Conservation (phyloP, 2,888 invertebrate species). For the Trilocha varians region DNA sequence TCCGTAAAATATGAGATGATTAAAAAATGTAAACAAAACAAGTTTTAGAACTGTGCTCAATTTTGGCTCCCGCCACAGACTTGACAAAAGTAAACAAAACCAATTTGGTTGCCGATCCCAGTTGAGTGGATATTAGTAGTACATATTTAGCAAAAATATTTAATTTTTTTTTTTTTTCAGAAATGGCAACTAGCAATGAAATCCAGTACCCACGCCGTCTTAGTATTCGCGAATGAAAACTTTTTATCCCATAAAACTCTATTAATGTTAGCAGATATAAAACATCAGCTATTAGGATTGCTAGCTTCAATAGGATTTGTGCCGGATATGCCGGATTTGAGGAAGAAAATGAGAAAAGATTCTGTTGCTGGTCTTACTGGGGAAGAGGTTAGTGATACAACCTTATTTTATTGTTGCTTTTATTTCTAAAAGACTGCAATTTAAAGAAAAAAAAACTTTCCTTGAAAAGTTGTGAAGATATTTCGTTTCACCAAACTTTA, state of each 20-base stretch:
- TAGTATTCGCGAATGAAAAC: slow-evolving; percentile 86
- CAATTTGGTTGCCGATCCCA: too few relatives aligned
- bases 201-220: slow-evolving; percentile 79
- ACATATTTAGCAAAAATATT: background rate
- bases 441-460: too few relatives aligned
- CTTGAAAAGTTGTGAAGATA: too few relatives aligned
- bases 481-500: too few relatives aligned
- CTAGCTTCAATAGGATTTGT: slow-evolving; percentile 86
- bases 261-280: slow-evolving; percentile 88
- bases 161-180: slow-evolving; percentile 44
- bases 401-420: too few relatives aligned
- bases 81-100: too few relatives aligned
- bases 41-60: too few relatives aligned
- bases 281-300: slow-evolving; percentile 84
- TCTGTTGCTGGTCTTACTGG: slow-evolving; percentile 79
- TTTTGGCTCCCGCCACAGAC: too few relatives aligned
- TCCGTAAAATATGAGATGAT: too few relatives aligned
- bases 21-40: too few relatives aligned
- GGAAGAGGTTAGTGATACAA: slow-evolving; percentile 50
- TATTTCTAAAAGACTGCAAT: too few relatives aligned
- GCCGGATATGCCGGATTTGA: slow-evolving; percentile 74
- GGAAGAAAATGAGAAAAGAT: slow-evolving; percentile 73
- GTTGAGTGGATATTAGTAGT: background rate
- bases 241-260: slow-evolving; percentile 87
- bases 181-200: slow-evolving; percentile 84